These are phyloP conservation scores for Syrrhaptes paradoxus DNA, from an alignment of 2,113 vertebrate genomes.

Conservation along the genomic window DNA sequence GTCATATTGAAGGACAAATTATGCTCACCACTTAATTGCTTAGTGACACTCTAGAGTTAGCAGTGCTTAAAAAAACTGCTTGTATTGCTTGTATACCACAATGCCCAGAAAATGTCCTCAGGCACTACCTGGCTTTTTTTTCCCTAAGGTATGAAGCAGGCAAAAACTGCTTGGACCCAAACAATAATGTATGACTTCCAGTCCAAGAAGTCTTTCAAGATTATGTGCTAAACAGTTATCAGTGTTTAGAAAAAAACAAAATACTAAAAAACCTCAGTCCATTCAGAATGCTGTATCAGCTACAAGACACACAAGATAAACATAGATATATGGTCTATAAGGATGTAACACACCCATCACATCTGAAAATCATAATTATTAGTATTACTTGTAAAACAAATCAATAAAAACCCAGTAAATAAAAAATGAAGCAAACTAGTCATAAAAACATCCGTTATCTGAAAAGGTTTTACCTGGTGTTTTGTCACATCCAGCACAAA, in stretches of 20 bases:
- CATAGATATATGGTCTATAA: neutral
- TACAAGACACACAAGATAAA: neutral
- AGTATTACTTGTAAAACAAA: neutral
- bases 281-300: neutral
- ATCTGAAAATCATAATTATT: neutral
- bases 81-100: neutral
- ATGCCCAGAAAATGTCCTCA: neutral
- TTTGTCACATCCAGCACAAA: slow-evolving; percentile 97
- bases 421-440: neutral
- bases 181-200: neutral
- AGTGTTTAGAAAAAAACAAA: neutral
- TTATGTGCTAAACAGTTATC: neutral
- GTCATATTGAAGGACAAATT: neutral
- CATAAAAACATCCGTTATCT: neutral
- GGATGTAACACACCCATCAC: neutral
- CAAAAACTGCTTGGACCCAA: neutral
- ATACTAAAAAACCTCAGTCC: neutral
- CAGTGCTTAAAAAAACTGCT: neutral
- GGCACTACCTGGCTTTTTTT: neutral
- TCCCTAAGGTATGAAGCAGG: neutral
- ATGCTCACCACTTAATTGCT: neutral
- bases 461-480: slow-evolving; percentile 86
- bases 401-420: neutral
- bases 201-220: neutral
- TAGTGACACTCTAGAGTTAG: neutral